A percentile compares a stretch with the other conserved stretches of the same genome.
phyloP scores from a whole-genome alignment of 2,113 vertebrate species.

The Meles meles region DNA sequence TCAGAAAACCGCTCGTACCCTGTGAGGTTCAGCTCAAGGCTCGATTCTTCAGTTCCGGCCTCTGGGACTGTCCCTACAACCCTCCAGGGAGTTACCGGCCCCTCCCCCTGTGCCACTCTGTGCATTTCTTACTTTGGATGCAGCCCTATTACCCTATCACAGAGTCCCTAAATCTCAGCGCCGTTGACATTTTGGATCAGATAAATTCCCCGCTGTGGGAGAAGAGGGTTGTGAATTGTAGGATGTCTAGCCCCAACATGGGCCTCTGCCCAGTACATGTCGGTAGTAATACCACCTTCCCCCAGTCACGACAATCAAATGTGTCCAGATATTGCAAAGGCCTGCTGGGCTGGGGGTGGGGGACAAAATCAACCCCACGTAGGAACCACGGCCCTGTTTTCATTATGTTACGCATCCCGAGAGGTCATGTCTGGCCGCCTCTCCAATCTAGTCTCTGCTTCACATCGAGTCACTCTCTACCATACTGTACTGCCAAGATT shows the following conservation, averaged over 20 bases:
- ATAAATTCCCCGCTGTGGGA: background rate
- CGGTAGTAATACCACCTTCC: background rate
- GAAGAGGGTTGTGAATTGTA: background rate
- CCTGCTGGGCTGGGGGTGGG: background rate
- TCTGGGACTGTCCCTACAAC: fast-evolving
- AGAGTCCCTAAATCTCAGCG: background rate
- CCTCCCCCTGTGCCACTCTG: background rate
- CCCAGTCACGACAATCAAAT: background rate
- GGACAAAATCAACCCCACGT: background rate
- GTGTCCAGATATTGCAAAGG: background rate
- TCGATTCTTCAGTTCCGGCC: background rate
- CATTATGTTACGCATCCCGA: background rate
- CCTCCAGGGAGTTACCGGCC: background rate
- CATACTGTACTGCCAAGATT: background rate
- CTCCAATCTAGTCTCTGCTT: background rate
- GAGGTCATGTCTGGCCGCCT: background rate
- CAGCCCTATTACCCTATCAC: background rate
- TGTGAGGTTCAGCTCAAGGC: background rate
- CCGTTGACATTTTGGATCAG: background rate
- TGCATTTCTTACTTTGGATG: background rate
- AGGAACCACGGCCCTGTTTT: background rate
- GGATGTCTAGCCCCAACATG: background rate
- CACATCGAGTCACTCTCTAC: too few relatives aligned
- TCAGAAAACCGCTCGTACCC: background rate
- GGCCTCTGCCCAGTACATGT: background rate